Base-by-base conservation (phyloP, 2,888 invertebrate genomes). In the Dromius quadrimaculatus region DNA sequence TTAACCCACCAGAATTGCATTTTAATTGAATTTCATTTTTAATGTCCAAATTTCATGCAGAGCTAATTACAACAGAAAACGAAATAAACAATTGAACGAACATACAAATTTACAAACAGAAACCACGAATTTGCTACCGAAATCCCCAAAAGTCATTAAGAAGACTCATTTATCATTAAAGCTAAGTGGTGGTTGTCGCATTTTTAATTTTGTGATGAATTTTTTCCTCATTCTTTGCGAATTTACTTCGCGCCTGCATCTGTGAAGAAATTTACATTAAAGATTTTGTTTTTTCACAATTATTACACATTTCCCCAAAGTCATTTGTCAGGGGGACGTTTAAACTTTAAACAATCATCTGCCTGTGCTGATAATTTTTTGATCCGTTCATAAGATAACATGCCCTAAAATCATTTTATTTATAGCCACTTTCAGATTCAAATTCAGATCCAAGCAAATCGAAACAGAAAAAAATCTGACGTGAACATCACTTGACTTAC, bases 121-220 rank as follows among this genome's bases (percentile, higher is more conserved):
- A 38, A 61, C 61, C 36, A 20, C 32, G 11, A 57, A 59, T 59
- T 47, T 13, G 65, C 65, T 65, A 50, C 65, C 22, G 65, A 65
- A 65, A 54, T 54, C 19, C 28, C 23, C 15, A 47, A 65, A 32
- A 47, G 54, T 59, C 57, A 68, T 59, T 59, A 68, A 68, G 34
- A 19, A 5, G 13, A 5, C 5, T 19, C 68, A 68, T 68, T 68
- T 59, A 68, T 68, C 68, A 68, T 43, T 57, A 19, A n/a, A 20
- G 63, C 22, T 68, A 68, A 68, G 32, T 68, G 68, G 20, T 43
- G 43, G 68, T 68, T 68, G 68, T 68, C 68, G 43, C 59, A 59
- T 36, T 59, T 38, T 20, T 34, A 5, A 13, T 41, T 41, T n/a
- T n/a, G 41, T 38, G 13, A 41, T 62, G 22, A 62, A 41, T n/a